phyloP scores from a whole-genome alignment of 1,140 invertebrate genomes.

The Pissodes strobi region DNA sequence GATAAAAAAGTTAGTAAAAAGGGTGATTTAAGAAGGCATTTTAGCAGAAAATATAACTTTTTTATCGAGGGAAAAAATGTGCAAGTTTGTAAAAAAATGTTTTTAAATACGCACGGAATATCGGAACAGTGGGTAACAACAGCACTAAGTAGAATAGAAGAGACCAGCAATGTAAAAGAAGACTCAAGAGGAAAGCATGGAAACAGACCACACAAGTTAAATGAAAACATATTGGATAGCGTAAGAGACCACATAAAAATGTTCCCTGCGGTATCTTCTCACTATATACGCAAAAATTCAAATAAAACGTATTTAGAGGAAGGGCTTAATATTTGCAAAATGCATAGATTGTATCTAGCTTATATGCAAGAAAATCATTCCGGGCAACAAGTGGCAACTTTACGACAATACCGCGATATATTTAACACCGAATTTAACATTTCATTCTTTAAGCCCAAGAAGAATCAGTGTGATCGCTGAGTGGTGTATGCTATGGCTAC shows the following conservation, averaged over 20 bases:
- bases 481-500: too few species aligned
- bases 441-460: too few species aligned
- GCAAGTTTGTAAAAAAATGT: neutral
- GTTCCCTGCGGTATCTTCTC: constrained; percentile 8
- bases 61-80: neutral
- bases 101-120: neutral
- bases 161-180: neutral
- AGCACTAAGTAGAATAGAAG: neutral
- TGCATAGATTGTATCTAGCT: too few species aligned
- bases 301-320: neutral
- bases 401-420: neutral
- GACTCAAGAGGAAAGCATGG: neutral
- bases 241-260: constrained; percentile 3
- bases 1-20: constrained; percentile 2
- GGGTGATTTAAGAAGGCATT: neutral
- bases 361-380: too few species aligned
- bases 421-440: neutral
- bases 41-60: neutral
- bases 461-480: too few species aligned
- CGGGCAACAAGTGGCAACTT: neutral
- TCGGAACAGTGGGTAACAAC: neutral
- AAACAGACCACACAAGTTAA: neutral
- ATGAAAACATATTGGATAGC: constrained; percentile 1
- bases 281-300: neutral
- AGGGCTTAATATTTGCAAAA: neutral